Evolutionary conservation across 2,797 vertebrate genomes (phyloP).

Genomic region (Corythornis leucogaster): DNA sequence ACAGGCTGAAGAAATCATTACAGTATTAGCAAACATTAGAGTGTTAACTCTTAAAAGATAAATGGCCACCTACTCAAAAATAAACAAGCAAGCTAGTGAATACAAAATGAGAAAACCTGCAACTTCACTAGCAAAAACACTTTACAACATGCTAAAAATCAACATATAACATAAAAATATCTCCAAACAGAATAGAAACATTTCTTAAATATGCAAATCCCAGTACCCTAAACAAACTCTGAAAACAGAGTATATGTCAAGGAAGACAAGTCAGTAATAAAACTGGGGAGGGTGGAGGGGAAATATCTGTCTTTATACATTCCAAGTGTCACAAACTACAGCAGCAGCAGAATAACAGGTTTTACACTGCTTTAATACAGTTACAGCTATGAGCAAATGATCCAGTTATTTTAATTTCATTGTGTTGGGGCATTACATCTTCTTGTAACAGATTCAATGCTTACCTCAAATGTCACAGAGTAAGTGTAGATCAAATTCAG

Average conservation of each 20-base stretch:
- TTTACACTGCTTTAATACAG: neutral
- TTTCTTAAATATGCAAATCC: neutral
- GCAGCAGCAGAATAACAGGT: neutral
- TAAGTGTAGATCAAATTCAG: conserved; percentile 87
- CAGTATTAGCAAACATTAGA: neutral
- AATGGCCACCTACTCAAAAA: neutral
- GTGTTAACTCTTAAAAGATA: neutral
- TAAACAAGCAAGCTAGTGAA: neutral
- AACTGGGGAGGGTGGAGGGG: neutral
- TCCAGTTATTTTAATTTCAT: neutral
- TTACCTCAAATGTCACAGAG: conserved; percentile 87
- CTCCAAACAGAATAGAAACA: neutral
- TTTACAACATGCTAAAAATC: neutral
- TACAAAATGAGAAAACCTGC: neutral
- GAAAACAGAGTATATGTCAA: neutral
- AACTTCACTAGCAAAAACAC: neutral
- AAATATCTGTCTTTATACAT: neutral
- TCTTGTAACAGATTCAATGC: conserved; percentile 12
- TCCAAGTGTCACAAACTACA: neutral
- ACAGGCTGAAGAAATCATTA: neutral
- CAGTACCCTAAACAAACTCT: neutral
- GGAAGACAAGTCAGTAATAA: neutral
- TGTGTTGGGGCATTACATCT: neutral
- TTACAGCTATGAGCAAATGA: neutral
- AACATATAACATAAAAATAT: neutral